A percentile compares a stretch with the other conserved stretches of the same genome.
phyloP scores from a whole-genome alignment of 1,140 invertebrate species.

The Drosophila repletoides region DNA sequence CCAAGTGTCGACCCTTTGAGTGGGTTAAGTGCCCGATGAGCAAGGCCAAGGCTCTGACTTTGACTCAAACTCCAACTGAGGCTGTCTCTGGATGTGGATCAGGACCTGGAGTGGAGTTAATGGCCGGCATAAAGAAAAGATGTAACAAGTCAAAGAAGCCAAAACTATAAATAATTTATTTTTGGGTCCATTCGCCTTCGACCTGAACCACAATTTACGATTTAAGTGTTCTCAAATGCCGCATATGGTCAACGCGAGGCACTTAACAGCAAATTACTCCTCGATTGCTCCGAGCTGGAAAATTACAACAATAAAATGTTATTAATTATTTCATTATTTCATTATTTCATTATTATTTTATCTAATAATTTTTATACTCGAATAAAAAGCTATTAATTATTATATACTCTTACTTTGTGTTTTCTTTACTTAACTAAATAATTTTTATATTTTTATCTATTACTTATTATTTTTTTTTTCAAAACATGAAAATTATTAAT shows the following conservation, averaged over 20 bases:
- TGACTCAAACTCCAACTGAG: no score
- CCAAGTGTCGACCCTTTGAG: conserved; percentile 16
- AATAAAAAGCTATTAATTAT: no score
- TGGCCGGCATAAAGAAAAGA: conserved; percentile 52
- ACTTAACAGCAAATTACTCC: conserved; percentile 17
- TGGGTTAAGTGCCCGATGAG: conserved; percentile 52
- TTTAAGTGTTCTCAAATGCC: conserved; percentile 2
- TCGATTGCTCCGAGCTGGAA: not conserved
- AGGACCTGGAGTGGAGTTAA: conserved; percentile 35
- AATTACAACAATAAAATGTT: no score
- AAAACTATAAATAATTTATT: conserved; percentile 27
- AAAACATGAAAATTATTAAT: no score
- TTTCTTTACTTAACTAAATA: no score
- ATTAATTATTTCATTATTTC: no score
- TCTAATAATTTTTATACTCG: no score
- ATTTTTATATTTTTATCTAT: no score
- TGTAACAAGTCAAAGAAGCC: conserved; percentile 34
- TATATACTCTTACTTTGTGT: no score
- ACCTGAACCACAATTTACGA: conserved; percentile 14
- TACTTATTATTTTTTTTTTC: no score
- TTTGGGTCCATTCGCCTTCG: not conserved
- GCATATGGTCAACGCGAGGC: not conserved
- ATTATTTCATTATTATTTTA: no score
- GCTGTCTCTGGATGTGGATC: no score
- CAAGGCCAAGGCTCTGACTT: conserved; percentile 14